Evolutionary conservation across 1,140 invertebrate species (phyloP).

Genomic region (Meteorus sp.): DNA sequence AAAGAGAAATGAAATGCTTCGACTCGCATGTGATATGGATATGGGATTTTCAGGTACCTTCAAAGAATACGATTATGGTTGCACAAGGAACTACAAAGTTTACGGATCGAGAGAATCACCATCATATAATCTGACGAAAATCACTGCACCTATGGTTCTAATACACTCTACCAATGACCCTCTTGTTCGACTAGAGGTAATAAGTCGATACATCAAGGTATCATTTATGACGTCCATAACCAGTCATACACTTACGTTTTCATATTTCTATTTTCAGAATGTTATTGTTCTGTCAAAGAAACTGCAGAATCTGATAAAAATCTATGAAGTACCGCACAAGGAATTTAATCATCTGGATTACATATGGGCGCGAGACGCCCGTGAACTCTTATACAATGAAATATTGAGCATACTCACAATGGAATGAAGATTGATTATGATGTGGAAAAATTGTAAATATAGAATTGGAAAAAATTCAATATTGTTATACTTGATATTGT

Average conservation of each 20-base stretch:
- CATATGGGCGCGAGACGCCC: conserved; percentile 40
- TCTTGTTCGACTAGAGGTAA: conserved; percentile 51
- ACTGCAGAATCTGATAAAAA: conserved; percentile 35
- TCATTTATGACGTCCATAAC: too few species aligned
- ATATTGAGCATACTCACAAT: conserved; percentile 19
- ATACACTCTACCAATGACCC: conserved; percentile 71
- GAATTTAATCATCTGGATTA: conserved; percentile 54
- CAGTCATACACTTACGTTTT: too few species aligned
- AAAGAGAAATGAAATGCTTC: too few species aligned
- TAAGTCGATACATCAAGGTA: too few species aligned
- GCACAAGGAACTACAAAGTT: conserved; percentile 53
- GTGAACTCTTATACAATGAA: conserved; percentile 38
- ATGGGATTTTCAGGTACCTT: conserved; percentile 39
- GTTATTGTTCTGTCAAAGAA: conserved; percentile 27
- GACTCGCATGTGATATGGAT: neutral
- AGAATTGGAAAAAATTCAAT: neutral
- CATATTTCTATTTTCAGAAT: conserved; percentile 33
- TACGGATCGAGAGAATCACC: conserved; percentile 61
- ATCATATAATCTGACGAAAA: conserved; percentile 61
- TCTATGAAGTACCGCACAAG: conserved; percentile 35
- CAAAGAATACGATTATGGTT: conserved; percentile 59
- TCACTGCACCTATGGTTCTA: conserved; percentile 66
- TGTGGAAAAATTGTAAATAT: neutral
- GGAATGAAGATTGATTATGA: neutral
- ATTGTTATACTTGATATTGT: neutral